Conservation (phyloP, 2,888 invertebrate genomes). For the Mythimna impura region DNA sequence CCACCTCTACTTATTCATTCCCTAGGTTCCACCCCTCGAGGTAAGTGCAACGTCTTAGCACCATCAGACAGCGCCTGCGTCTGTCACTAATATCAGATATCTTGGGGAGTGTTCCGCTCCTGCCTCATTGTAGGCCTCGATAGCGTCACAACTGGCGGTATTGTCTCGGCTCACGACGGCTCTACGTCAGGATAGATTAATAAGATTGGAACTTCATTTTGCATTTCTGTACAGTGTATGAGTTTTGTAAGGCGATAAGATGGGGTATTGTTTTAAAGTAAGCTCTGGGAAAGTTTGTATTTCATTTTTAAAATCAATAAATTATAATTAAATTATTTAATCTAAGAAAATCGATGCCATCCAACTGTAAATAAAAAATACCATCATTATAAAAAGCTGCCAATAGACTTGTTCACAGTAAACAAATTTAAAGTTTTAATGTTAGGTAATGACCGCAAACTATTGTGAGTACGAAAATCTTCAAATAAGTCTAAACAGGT, state of each 20-base stretch:
- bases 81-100: slow-evolving; percentile 56
- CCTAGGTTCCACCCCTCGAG: neutral
- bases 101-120: slow-evolving; percentile 40
- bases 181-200: slow-evolving; percentile 29
- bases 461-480: neutral
- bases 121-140: slow-evolving; percentile 33
- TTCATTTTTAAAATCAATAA: neutral
- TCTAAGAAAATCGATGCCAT: neutral
- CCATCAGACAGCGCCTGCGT: neutral
- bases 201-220: slow-evolving; percentile 29
- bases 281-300: neutral
- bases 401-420: neutral
- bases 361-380: neutral
- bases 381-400: neutral
- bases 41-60: slow-evolving; percentile 20
- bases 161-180: slow-evolving; percentile 24
- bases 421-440: no score
- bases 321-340: neutral
- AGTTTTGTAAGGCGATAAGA: slow-evolving; percentile 1
- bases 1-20: slow-evolving; percentile 4
- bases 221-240: neutral
- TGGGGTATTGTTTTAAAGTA: neutral
- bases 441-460: neutral
- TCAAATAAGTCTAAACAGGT: neutral
- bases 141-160: slow-evolving; percentile 18